Conservation (phyloP, 53 echinoderm and acorn worm genomes). For the Patiria pectinifera region DNA sequence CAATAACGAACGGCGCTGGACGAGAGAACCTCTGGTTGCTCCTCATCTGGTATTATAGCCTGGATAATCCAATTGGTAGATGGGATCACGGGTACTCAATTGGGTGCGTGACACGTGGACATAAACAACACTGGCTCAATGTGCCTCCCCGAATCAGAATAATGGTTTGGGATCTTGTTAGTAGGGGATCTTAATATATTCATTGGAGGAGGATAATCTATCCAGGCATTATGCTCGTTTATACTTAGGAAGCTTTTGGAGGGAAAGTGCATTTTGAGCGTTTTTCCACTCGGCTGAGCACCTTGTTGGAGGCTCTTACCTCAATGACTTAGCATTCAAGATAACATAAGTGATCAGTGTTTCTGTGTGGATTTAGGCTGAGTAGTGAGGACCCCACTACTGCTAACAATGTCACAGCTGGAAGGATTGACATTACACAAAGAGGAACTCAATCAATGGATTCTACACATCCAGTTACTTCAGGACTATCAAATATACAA, state of each 20-base stretch:
- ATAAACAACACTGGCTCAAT: constrained; percentile 54
- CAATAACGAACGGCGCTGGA: not conserved
- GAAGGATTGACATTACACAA: not conserved
- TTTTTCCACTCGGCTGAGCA: constrained; percentile 42
- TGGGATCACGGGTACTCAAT: constrained; percentile 55
- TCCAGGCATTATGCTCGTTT: constrained; percentile 27
- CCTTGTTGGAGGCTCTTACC: constrained; percentile 21
- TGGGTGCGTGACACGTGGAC: constrained; percentile 52
- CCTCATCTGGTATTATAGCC: constrained; percentile 61
- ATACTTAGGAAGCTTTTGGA: not conserved
- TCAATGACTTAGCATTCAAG: constrained; percentile 34
- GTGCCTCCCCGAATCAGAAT: constrained; percentile 34
- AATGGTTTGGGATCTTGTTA: constrained; percentile 53
- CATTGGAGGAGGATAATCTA: constrained; percentile 48
- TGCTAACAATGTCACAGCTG: constrained; percentile 24
- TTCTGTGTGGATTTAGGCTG: not conserved
- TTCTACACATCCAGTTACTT: not conserved
- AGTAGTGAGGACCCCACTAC: not conserved
- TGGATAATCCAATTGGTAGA: constrained; percentile 52
- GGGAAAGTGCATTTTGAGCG: constrained; percentile 57
- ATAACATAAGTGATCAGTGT: constrained; percentile 18
- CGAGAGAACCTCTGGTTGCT: constrained; percentile 3
- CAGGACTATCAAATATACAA: not conserved
- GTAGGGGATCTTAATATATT: constrained; percentile 47
- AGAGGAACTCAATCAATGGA: not conserved